A percentile compares a stretch with the other conserved stretches of the same genome.
Evolutionary conservation across 2,797 vertebrate genomes (phyloP).

Genomic region (Phrynocephalus vlangalii): DNA sequence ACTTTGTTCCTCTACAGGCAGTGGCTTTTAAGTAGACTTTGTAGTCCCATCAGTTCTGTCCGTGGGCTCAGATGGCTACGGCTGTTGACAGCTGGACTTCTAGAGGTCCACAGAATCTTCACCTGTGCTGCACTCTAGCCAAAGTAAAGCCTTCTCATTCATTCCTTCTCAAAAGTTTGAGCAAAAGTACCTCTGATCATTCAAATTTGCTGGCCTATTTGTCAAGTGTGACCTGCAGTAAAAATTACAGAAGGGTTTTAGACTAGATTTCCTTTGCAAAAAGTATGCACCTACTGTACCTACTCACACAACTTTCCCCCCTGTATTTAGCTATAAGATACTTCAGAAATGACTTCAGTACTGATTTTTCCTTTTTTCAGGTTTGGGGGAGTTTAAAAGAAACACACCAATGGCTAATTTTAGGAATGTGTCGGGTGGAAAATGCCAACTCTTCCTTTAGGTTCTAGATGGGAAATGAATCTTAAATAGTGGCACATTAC

Average conservation of each 20-base stretch:
- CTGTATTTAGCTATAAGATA: background rate
- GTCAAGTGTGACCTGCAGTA: background rate
- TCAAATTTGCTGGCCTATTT: background rate
- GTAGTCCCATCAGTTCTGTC: too few relatives aligned
- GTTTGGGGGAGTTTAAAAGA: background rate
- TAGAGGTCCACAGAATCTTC: background rate
- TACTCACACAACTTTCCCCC: background rate
- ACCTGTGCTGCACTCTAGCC: background rate
- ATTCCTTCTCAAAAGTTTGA: background rate
- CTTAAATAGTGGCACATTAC: background rate
- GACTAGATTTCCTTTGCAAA: background rate
- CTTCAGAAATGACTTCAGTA: slow-evolving; percentile 1
- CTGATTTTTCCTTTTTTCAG: background rate
- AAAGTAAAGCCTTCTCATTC: background rate
- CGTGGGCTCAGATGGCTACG: too few relatives aligned
- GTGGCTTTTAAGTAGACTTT: too few relatives aligned
- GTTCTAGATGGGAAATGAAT: background rate
- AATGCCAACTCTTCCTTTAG: background rate
- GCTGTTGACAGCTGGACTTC: background rate
- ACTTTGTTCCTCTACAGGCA: too few relatives aligned
- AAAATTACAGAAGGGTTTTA: background rate
- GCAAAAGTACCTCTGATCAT: background rate
- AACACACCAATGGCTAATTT: background rate
- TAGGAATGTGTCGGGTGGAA: slow-evolving; percentile 15
- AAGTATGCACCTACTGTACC: background rate